Evolutionary conservation across 2,888 invertebrate genomes (phyloP), one percentile per base, ranked within the genome.

Genomic region (Pantelozetes paolii): DNA sequence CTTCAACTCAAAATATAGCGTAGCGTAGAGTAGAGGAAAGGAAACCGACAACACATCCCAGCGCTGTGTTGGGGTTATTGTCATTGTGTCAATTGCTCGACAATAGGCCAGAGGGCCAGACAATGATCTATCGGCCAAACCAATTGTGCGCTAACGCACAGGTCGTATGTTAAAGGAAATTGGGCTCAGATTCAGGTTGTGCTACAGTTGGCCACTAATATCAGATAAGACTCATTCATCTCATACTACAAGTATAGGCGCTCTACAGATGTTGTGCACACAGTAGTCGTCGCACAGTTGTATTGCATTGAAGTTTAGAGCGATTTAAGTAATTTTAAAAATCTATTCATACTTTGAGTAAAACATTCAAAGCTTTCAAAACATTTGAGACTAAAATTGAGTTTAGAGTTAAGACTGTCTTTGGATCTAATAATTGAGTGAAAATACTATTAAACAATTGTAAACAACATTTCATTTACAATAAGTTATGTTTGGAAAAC

Each of bases 31-130:
- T 15, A 20, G 23, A 64, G 64, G 20, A 64, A 64, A 64, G 20
- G 40, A 64, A 64, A 62, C 32, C 62, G 62, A 30, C 64, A 64
- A n/a, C 20, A 40, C 30, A 64, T 64, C 40, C 5, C 30, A 36
- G 20, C 20, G 20, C 28, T 20, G 32, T 64, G 64, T 64, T 64
- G 64, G 64, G 64, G 64, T 64, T 64, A 64, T 64, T 64, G 64
- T 30, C 64, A 40, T 64, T 64, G 64, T 64, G 64, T 40, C 40
- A n/a, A 40, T 64, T 36, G 40, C 20, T 11, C 20, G 23, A 64
- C 64, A 64, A 64, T 64, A 64, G 64, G 64, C 40, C 40, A 64
- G 64, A 40, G 64, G 64, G 64, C 28, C 64, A 36, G 36, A 40
- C 64, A 64, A 64, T 64, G 36, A 64, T 20, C 32, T 28, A 62